phyloP scores from a whole-genome alignment of 2,888 invertebrate genomes.

The Macroteleia sp. region DNA sequence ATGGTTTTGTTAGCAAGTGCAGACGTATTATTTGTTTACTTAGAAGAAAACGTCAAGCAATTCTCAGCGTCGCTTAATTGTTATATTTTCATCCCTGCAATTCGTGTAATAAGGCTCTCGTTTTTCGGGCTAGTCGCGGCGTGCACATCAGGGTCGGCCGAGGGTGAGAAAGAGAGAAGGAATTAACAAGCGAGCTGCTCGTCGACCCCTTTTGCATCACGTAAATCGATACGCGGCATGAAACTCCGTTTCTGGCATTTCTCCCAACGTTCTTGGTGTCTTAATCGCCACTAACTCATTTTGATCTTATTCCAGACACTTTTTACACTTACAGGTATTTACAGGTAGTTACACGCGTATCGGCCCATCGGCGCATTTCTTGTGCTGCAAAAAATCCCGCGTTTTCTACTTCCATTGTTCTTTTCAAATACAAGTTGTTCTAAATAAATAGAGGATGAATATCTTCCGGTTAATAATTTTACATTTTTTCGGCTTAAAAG shows the following conservation, averaged over 20 bases:
- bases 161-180: conserved; percentile 63
- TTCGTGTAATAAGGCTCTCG: conserved; percentile 56
- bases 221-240: conserved; percentile 71
- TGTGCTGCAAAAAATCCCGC: too few relatives aligned
- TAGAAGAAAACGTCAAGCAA: conserved; percentile 28
- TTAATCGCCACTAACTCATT: conserved; percentile 58
- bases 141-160: conserved; percentile 55
- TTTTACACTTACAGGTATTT: conserved; percentile 36
- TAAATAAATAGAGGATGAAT: too few relatives aligned
- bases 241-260: conserved; percentile 64
- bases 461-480: too few relatives aligned
- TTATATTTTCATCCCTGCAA: conserved; percentile 58
- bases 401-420: too few relatives aligned
- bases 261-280: conserved; percentile 52
- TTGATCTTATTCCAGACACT: conserved; percentile 34
- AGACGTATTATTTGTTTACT: conserved; percentile 44
- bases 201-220: conserved; percentile 67
- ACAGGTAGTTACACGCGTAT: conserved; percentile 24
- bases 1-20: not conserved
- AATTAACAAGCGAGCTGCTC: conserved; percentile 62
- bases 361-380: not conserved
- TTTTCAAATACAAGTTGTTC: too few relatives aligned
- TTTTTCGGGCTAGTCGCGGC: conserved; percentile 61
- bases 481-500: too few relatives aligned
- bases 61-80: conserved; percentile 59